Percentiles rank a stretch among this genome's conserved stretches.
Evolutionary conservation across 2,888 invertebrate species (phyloP).

Genomic region (Chrysodeixis includens): DNA sequence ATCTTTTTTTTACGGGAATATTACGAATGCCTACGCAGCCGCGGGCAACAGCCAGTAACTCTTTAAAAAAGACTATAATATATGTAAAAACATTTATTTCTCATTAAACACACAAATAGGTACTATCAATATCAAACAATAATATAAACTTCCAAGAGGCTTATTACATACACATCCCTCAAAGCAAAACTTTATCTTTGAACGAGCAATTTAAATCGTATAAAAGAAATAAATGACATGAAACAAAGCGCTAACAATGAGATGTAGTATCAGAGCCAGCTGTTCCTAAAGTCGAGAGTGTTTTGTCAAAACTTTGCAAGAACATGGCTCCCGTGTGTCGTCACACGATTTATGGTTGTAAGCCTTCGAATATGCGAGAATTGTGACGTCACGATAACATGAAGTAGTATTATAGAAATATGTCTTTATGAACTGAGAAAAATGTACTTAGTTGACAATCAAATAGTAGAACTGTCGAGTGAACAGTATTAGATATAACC

Average conservation of each 20-base stretch:
- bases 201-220: neutral
- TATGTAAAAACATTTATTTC: too few species aligned
- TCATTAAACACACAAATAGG: too few species aligned
- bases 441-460: too few species aligned
- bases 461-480: too few species aligned
- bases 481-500: too few species aligned
- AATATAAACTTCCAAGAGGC: neutral
- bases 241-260: neutral
- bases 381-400: neutral
- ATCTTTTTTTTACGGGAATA: too few species aligned
- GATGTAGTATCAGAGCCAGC: constrained; percentile 15
- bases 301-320: constrained; percentile 29
- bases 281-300: constrained; percentile 25
- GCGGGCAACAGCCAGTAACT: too few species aligned
- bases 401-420: neutral
- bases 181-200: neutral
- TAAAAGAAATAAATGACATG: neutral
- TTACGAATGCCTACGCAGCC: too few species aligned
- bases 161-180: neutral
- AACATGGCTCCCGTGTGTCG: constrained; percentile 28
- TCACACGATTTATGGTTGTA: constrained; percentile 24
- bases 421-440: too few species aligned
- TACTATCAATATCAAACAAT: neutral
- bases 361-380: too few species aligned
- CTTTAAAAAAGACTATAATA: too few species aligned